Evolutionary conservation across 2,888 invertebrate species (phyloP).

Genomic region (Pimpla rufipes): DNA sequence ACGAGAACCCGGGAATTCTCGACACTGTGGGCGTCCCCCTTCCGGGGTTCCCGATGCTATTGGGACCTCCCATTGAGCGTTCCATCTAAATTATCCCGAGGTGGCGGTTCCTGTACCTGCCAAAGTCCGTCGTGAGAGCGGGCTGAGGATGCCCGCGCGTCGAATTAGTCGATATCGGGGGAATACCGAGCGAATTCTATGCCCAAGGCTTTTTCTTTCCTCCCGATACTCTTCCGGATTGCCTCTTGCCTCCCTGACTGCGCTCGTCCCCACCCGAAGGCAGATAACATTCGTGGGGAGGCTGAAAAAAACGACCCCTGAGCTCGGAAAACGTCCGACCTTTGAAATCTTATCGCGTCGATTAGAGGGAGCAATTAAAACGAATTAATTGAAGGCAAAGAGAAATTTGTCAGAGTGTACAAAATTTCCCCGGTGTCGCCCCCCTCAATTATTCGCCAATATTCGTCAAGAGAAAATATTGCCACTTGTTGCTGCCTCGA

Average conservation of each 20-base stretch:
- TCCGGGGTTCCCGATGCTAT: neutral
- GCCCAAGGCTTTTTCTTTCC: neutral
- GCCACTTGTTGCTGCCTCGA: neutral
- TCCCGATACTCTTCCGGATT: neutral
- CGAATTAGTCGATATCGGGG: conserved; percentile 35
- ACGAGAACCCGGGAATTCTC: conserved; percentile 11
- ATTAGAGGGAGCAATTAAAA: neutral
- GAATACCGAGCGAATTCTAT: conserved; percentile 13
- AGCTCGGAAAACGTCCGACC: neutral
- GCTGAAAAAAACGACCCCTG: neutral
- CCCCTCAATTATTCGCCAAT: too few species aligned
- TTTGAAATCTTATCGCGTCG: neutral
- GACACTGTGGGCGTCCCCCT: neutral
- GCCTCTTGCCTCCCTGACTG: neutral
- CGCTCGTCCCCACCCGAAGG: neutral
- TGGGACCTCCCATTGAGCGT: conserved; percentile 21
- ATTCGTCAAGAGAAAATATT: too few species aligned
- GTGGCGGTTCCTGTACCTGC: neutral
- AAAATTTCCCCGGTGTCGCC: neutral
- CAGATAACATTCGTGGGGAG: too few species aligned
- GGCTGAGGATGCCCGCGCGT: neutral
- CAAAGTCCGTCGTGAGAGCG: neutral
- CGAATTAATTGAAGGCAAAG: too few species aligned
- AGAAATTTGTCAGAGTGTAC: too few species aligned
- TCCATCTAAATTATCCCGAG: conserved; percentile 46